Evolutionary conservation across 2,888 invertebrate species (phyloP).

Genomic region (Oxyteleia sp.): DNA sequence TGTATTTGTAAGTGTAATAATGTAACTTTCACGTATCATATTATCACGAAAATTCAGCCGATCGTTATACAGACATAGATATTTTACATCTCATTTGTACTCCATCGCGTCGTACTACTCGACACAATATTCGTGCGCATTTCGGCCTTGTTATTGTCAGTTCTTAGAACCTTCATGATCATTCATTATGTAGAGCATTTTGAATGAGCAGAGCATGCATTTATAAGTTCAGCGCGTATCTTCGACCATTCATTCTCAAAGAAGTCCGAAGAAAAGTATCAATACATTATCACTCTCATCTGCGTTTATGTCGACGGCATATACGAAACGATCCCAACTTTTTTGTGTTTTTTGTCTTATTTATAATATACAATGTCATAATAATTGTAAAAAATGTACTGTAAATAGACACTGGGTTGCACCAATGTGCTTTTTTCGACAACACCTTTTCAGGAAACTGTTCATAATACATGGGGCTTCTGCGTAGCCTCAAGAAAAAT

Average conservation of each 20-base stretch:
- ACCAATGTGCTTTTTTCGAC: conserved; percentile 55
- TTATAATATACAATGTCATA: conserved; percentile 54
- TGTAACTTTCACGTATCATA: conserved; percentile 82
- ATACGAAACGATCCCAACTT: conserved; percentile 12
- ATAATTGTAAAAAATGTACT: conserved; percentile 56
- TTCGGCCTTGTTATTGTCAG: conserved; percentile 60
- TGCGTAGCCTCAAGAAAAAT: conserved; percentile 46
- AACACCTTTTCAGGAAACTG: conserved; percentile 38
- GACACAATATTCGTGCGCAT: conserved; percentile 58
- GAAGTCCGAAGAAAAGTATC: conserved; percentile 51
- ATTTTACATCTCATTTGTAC: conserved; percentile 75
- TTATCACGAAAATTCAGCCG: conserved; percentile 77
- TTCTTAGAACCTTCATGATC: conserved; percentile 52
- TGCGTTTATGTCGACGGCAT: conserved; percentile 39
- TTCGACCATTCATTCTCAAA: conserved; percentile 34
- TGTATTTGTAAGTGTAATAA: conserved; percentile 85
- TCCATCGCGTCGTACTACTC: conserved; percentile 50
- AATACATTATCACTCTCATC: conserved; percentile 45
- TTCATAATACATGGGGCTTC: conserved; percentile 38
- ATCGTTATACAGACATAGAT: conserved; percentile 78
- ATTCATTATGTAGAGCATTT: conserved; percentile 67
- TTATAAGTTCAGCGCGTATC: conserved; percentile 48
- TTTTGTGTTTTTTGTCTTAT: conserved; percentile 59
- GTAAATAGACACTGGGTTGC: conserved; percentile 62
- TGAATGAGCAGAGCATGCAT: conserved; percentile 62